phyloP scores from a whole-genome alignment of 1,140 invertebrate genomes.

The Ips typographus region DNA sequence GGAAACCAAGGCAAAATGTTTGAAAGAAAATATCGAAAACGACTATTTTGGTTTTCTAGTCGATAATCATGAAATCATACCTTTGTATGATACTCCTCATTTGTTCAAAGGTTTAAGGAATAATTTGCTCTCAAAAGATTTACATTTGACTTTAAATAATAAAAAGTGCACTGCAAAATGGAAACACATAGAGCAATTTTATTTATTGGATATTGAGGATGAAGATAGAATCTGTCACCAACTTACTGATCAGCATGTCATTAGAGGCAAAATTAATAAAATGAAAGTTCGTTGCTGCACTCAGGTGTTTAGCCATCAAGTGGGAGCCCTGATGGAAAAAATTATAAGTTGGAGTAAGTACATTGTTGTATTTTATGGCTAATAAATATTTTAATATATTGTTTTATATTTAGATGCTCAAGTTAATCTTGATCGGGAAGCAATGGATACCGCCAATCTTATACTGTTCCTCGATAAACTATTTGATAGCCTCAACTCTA shows the following conservation, averaged over 20 bases:
- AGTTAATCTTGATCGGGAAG: no score
- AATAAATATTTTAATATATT: slow-evolving; percentile 4
- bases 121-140: slow-evolving; percentile 46
- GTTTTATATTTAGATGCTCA: no score
- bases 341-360: slow-evolving; percentile 35
- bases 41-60: no score
- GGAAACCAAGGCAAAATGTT: no score
- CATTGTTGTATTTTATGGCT: slow-evolving; percentile 35
- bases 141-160: slow-evolving; percentile 34
- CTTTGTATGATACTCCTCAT: no score
- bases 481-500: no score
- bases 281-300: slow-evolving; percentile 46
- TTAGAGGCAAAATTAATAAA: slow-evolving; percentile 18
- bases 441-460: no score
- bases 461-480: no score
- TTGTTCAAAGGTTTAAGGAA: slow-evolving; percentile 32
- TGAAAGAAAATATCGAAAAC: no score
- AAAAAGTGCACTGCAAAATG: slow-evolving; percentile 38
- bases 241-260: no score
- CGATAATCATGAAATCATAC: no score
- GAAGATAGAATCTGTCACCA: slow-evolving; percentile 22
- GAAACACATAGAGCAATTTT: slow-evolving; percentile 34
- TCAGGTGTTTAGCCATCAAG: slow-evolving; percentile 46
- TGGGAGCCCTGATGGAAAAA: slow-evolving; percentile 40
- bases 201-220: slow-evolving; percentile 27